Conservation (phyloP, 2,113 vertebrate genomes). For the Herpailurus yagouaroundi region DNA sequence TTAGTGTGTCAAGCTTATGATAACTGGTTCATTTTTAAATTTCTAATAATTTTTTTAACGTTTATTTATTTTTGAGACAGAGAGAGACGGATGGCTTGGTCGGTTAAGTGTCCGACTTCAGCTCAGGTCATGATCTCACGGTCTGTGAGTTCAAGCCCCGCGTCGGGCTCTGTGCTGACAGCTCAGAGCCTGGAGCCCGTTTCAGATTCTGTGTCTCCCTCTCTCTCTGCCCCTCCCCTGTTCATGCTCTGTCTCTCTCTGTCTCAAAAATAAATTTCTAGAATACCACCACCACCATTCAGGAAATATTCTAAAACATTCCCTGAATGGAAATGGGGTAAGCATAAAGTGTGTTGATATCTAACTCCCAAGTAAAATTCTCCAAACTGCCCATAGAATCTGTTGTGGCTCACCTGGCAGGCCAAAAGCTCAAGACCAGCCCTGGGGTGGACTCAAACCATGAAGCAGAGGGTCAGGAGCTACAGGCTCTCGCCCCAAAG, state of each 20-base stretch:
- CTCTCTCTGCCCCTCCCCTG: no score
- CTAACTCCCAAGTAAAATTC: not conserved
- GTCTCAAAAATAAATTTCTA: not conserved
- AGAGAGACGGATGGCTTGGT: no score
- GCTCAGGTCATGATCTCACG: no score
- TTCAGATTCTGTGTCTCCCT: no score
- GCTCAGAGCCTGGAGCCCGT: no score
- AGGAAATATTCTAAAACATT: not conserved
- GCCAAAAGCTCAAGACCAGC: no score
- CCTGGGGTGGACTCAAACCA: not conserved
- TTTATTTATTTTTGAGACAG: no score
- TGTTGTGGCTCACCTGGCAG: not conserved
- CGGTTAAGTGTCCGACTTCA: no score
- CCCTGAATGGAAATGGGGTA: not conserved
- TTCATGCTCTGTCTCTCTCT: no score
- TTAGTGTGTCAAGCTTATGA: not conserved
- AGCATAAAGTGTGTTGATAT: not conserved
- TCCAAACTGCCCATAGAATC: not conserved
- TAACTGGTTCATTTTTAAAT: not conserved
- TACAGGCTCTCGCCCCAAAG: accelerated
- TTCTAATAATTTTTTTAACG: not conserved
- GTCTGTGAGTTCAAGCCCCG: no score
- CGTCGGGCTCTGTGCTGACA: no score
- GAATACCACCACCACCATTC: not conserved
- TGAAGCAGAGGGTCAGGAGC: not conserved